Conservation (phyloP, 23 tunicate species). For the Halocynthia roretzi region DNA sequence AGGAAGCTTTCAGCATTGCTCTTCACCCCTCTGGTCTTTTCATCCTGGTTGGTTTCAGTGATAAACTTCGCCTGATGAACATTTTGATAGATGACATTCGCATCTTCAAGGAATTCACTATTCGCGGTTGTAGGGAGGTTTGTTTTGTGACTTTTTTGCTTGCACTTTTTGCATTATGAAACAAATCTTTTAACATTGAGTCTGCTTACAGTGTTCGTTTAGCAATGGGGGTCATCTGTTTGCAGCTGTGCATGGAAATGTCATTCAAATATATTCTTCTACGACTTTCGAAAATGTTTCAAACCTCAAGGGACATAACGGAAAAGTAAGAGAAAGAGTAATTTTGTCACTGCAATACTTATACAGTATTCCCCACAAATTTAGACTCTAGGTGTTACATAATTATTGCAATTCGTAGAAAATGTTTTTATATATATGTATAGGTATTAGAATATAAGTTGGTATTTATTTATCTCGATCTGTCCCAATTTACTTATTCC, state of each 20-base stretch:
- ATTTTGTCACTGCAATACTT: too few species aligned
- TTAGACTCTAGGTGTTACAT: too few species aligned
- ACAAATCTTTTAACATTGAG: not conserved
- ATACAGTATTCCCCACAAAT: too few species aligned
- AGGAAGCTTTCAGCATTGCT: slow-evolving; percentile 93
- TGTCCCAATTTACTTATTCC: too few species aligned
- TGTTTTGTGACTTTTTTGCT: too few species aligned
- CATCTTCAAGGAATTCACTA: slow-evolving; percentile 85
- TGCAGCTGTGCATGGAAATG: slow-evolving; percentile 99
- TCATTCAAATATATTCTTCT: slow-evolving; percentile 88
- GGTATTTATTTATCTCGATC: too few species aligned
- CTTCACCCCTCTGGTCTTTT: slow-evolving; percentile 95
- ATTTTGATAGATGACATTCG: slow-evolving; percentile 98
- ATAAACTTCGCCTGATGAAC: slow-evolving; percentile 92
- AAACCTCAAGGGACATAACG: slow-evolving; percentile 96
- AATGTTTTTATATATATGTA: too few species aligned
- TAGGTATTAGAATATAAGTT: too few species aligned
- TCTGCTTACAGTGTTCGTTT: slow-evolving; percentile 72
- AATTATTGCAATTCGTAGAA: too few species aligned
- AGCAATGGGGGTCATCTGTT: slow-evolving; percentile 98
- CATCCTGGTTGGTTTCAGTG: slow-evolving; percentile 96
- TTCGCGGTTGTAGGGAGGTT: slow-evolving; percentile 98
- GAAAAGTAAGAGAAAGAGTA: slow-evolving; percentile 40
- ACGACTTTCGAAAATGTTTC: slow-evolving; percentile 92
- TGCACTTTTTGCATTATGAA: not conserved